Evolutionary conservation across 2,797 vertebrate genomes (phyloP).

Genomic region (Pangasius macronema): DNA sequence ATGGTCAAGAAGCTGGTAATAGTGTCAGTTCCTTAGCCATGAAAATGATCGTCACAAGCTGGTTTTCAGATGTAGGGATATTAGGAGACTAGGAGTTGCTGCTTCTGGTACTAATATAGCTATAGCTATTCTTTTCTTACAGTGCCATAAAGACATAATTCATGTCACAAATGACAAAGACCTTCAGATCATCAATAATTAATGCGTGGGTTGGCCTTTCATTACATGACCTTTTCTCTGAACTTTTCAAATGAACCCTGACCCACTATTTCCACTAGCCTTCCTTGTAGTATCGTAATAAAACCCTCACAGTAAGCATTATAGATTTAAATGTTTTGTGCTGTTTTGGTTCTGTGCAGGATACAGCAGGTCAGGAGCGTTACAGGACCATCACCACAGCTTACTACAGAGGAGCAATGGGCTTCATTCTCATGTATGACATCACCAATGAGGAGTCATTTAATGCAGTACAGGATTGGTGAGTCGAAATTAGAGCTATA

Average conservation of each 20-base stretch:
- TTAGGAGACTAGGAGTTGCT: background rate
- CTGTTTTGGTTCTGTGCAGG: constrained; percentile 67
- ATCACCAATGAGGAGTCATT: constrained; percentile 94
- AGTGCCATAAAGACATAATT: background rate
- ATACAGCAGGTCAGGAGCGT: constrained; percentile 94
- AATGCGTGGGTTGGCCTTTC: background rate
- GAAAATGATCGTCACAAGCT: background rate
- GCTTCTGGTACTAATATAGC: background rate
- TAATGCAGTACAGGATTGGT: constrained; percentile 92
- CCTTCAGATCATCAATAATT: constrained; percentile 4
- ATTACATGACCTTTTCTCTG: background rate
- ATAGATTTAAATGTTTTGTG: background rate
- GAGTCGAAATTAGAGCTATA: constrained; percentile 47
- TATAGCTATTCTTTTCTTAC: background rate
- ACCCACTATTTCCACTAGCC: background rate
- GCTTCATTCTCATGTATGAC: constrained; percentile 96
- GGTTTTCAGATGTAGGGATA: background rate
- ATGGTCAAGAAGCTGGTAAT: background rate
- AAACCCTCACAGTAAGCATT: background rate
- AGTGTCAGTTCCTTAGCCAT: background rate
- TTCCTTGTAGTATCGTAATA: background rate
- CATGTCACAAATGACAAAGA: constrained; percentile 3
- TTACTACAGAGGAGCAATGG: constrained; percentile 95
- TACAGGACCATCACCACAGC: constrained; percentile 96
- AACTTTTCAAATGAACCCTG: background rate